Evolutionary conservation across 2,113 vertebrate species (phyloP).

Genomic region (Odontophorus gujanensis): DNA sequence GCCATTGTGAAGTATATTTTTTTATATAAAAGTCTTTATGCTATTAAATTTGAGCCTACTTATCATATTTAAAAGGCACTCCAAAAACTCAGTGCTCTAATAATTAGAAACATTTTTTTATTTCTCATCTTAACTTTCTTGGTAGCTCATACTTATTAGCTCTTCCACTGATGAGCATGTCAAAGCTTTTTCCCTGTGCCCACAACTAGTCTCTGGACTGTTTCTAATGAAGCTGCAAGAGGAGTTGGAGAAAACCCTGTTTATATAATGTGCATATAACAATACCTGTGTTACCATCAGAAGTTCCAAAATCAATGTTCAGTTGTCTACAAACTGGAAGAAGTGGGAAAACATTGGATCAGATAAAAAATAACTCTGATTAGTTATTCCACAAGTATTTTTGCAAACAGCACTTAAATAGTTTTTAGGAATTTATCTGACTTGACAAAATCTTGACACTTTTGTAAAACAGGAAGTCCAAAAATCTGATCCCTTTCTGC

Average conservation of each 20-base stretch:
- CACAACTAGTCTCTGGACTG: background rate
- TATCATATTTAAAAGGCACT: background rate
- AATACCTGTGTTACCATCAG: rapidly evolving
- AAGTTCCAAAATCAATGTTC: background rate
- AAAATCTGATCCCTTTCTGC: background rate
- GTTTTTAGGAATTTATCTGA: background rate
- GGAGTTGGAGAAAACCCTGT: rapidly evolving
- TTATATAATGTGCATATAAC: background rate
- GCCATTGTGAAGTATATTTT: background rate
- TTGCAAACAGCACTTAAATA: background rate
- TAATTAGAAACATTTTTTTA: background rate
- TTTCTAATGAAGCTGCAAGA: background rate
- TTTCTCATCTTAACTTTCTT: background rate
- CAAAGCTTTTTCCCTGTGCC: background rate
- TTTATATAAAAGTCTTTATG: background rate
- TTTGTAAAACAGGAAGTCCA: background rate
- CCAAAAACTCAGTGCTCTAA: background rate
- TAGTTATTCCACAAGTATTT: background rate
- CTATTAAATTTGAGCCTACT: background rate
- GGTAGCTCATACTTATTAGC: background rate
- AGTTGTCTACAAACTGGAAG: background rate
- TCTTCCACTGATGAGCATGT: rapidly evolving
- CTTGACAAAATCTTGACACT: background rate
- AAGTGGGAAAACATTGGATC: background rate
- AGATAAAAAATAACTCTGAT: background rate